phyloP scores from a whole-genome alignment of 2,888 invertebrate species.

The Chloroclysta siterata region DNA sequence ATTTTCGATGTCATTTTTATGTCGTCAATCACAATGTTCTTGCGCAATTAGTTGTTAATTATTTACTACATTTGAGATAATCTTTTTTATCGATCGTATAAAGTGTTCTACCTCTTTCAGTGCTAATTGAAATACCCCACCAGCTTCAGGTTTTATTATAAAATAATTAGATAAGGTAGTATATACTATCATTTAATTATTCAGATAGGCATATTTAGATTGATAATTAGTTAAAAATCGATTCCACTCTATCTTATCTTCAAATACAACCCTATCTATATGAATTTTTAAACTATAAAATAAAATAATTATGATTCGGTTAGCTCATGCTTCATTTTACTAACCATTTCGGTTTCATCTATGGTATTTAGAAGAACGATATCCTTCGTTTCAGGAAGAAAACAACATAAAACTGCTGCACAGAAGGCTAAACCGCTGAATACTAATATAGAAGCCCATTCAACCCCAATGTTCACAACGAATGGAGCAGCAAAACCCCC shows the following conservation, averaged over 20 bases:
- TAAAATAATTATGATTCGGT: slow-evolving; percentile 9
- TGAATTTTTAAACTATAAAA: background rate
- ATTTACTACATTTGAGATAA: background rate
- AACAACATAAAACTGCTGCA: slow-evolving; percentile 66
- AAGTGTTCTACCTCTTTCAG: background rate
- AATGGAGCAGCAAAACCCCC: slow-evolving; percentile 89
- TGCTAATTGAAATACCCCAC: background rate
- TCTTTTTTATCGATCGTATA: background rate
- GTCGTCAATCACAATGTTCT: background rate
- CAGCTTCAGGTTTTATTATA: background rate
- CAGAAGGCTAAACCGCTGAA: slow-evolving; percentile 66
- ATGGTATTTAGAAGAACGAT: slow-evolving; percentile 71
- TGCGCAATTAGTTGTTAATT: background rate
- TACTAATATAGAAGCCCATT: slow-evolving; percentile 71
- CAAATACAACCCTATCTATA: background rate
- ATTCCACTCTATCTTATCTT: slow-evolving; percentile 15
- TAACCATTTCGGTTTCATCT: slow-evolving; percentile 59
- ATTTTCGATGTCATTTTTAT: slow-evolving; percentile 1
- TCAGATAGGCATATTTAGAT: slow-evolving; percentile 2
- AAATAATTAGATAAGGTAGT: background rate
- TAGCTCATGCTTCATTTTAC: slow-evolving; percentile 17
- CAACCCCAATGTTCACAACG: slow-evolving; percentile 82
- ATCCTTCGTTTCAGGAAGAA: slow-evolving; percentile 74
- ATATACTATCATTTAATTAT: background rate
- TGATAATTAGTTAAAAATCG: background rate